Evolutionary conservation across 2,888 invertebrate species (phyloP).

Genomic region (Conchocele bisecta): DNA sequence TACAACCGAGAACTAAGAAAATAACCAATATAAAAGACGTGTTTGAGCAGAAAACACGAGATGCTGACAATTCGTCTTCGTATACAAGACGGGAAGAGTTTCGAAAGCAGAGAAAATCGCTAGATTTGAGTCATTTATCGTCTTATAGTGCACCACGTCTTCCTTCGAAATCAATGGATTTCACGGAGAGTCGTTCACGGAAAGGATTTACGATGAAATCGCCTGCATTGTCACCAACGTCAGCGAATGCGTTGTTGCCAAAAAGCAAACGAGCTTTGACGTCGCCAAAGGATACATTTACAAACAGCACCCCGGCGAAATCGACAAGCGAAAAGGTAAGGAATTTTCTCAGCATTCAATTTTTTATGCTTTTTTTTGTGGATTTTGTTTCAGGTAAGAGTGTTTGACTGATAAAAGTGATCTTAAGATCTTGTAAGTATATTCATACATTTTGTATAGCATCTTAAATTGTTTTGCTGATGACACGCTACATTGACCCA

Average conservation of each 20-base stretch:
- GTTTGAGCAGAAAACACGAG: conserved; percentile 57
- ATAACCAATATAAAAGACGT: conserved; percentile 53
- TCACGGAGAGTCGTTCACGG: conserved; percentile 34
- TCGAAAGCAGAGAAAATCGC: conserved; percentile 4
- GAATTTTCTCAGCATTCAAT: too few relatives aligned
- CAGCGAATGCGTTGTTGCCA: conserved; percentile 52
- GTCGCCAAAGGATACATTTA: too few relatives aligned
- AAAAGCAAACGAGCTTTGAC: too few relatives aligned
- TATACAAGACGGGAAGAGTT: conserved; percentile 32
- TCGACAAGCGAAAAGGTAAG: too few relatives aligned
- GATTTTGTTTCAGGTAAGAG: too few relatives aligned
- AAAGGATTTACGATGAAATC: conserved; percentile 28
- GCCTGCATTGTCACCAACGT: conserved; percentile 28
- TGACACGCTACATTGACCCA: too few relatives aligned
- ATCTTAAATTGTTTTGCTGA: too few relatives aligned
- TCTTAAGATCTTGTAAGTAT: too few relatives aligned
- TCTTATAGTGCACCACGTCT: not conserved
- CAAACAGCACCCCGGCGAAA: too few relatives aligned
- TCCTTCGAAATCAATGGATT: conserved; percentile 50
- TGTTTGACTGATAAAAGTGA: too few relatives aligned
- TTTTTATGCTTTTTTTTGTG: too few relatives aligned
- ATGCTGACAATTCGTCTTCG: conserved; percentile 36
- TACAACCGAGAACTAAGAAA: conserved; percentile 40
- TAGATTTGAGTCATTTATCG: conserved; percentile 1
- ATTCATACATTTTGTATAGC: too few relatives aligned